Percentiles rank a stretch among this genome's conserved stretches.
Conservation (phyloP, 2,113 vertebrate species). For the Axis porcinus region DNA sequence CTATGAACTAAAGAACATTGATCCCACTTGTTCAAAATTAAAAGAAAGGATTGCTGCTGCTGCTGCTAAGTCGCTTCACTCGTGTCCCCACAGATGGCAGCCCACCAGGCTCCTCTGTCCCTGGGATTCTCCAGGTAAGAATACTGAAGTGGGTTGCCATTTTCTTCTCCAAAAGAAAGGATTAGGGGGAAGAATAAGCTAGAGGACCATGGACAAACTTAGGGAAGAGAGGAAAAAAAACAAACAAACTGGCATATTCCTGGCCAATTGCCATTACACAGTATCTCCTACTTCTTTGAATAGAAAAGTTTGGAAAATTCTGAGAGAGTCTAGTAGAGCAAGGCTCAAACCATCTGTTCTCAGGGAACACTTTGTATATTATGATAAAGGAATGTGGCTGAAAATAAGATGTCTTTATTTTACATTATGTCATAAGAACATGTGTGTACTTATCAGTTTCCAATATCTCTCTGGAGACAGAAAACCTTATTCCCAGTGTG, state of each 20-base stretch:
- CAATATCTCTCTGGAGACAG: not conserved
- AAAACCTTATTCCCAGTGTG: not conserved
- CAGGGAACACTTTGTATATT: not conserved
- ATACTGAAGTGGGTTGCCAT: too few relatives aligned
- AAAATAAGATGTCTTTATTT: not conserved
- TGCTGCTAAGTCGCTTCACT: too few relatives aligned
- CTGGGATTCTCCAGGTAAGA: too few relatives aligned
- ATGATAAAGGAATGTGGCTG: not conserved
- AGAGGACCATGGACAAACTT: not conserved
- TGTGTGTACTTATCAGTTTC: not conserved
- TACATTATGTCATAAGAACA: not conserved
- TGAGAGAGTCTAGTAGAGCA: not conserved
- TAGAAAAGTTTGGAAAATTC: not conserved
- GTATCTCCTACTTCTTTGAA: not conserved
- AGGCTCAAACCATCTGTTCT: not conserved
- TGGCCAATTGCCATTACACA: not conserved
- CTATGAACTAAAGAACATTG: not conserved
- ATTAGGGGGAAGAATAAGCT: not conserved
- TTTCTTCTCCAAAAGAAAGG: not conserved
- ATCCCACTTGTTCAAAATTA: not conserved
- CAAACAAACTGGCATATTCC: not conserved
- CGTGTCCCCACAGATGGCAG: too few relatives aligned
- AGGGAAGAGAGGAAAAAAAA: accelerated
- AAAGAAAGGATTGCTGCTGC: not conserved
- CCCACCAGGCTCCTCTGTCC: too few relatives aligned